Conservation (phyloP, 2,888 invertebrate species). For the Eilema caniola region DNA sequence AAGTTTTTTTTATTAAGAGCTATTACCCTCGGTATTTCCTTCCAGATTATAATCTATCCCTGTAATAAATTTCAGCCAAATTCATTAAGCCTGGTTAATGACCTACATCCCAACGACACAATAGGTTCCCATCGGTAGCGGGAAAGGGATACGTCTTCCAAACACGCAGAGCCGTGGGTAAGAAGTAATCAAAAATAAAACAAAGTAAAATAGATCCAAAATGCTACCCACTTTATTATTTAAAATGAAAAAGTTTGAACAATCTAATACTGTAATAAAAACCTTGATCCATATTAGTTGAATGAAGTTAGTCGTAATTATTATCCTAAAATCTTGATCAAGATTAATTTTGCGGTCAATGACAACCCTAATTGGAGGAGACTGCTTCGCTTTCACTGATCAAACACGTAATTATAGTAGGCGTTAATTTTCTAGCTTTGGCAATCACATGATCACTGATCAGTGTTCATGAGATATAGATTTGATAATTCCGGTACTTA, state of each 20-base stretch:
- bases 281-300: not conserved
- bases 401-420: conserved; percentile 65
- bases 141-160: no score
- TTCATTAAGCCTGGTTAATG: no score
- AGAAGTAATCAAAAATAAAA: not conserved
- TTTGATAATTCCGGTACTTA: conserved; percentile 32
- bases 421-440: conserved; percentile 57
- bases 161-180: no score
- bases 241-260: not conserved
- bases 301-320: not conserved
- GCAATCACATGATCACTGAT: conserved; percentile 36
- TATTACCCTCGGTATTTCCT: no score
- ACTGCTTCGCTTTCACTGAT: conserved; percentile 70
- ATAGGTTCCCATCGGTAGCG: no score
- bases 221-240: not conserved
- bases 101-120: no score
- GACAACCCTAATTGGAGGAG: conserved; percentile 36
- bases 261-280: not conserved
- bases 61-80: no score
- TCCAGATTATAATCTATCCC: no score
- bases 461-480: conserved; percentile 39
- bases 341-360: not conserved
- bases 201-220: not conserved
- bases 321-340: not conserved
- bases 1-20: no score